These are phyloP conservation scores for Glyphotaelius pellucidus DNA, from an alignment of 2,888 invertebrate species.

Conservation along the genomic window DNA sequence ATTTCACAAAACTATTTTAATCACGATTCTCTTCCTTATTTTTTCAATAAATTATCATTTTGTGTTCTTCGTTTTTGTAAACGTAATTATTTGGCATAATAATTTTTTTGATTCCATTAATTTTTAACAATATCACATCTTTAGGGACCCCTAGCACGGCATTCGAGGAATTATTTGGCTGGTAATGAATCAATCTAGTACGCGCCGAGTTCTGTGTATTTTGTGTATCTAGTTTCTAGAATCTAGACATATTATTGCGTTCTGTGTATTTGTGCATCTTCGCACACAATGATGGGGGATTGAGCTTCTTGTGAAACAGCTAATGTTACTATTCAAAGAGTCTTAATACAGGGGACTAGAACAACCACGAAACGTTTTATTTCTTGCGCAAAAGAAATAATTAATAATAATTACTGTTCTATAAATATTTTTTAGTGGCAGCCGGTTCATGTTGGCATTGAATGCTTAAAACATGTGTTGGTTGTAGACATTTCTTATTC, in stretches of 20 bases:
- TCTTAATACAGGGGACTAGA: neutral
- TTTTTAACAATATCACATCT: neutral
- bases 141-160: too few relatives aligned
- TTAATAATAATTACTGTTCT: neutral
- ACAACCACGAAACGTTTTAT: neutral
- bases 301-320: slow-evolving; percentile 22
- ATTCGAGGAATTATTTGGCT: neutral
- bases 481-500: too few relatives aligned
- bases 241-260: neutral
- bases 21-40: too few relatives aligned
- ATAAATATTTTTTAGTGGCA: too few relatives aligned
- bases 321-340: slow-evolving; percentile 8
- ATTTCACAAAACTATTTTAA: too few relatives aligned
- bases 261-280: neutral
- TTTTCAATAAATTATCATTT: too few relatives aligned
- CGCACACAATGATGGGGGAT: slow-evolving; percentile 28
- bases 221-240: neutral
- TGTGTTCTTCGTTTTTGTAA: too few relatives aligned
- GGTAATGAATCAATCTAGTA: neutral
- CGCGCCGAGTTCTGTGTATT: neutral
- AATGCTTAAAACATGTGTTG: too few relatives aligned
- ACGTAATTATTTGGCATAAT: too few relatives aligned
- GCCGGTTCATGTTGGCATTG: too few relatives aligned
- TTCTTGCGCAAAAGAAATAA: neutral
- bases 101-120: too few relatives aligned